Conservation (phyloP, 2,888 invertebrate species). For the Cheilosia impressa region DNA sequence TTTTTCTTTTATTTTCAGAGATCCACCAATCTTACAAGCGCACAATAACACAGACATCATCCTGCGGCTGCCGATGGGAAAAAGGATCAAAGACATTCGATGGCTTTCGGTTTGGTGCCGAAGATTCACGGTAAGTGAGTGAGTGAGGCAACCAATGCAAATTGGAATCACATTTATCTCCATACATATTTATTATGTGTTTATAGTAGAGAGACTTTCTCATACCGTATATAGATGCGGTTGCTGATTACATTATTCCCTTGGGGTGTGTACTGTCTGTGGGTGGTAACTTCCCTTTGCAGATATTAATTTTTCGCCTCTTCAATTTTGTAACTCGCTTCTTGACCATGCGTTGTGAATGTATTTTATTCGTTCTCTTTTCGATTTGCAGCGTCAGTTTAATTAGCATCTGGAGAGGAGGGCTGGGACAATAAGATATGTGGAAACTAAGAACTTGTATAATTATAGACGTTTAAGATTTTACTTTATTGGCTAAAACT, state of each 20-base stretch:
- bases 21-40: slow-evolving; percentile 90
- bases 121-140: slow-evolving; percentile 93
- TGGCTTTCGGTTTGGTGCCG: slow-evolving; percentile 97
- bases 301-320: slow-evolving; percentile 27
- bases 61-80: slow-evolving; percentile 92
- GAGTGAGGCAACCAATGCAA: slow-evolving; percentile 41
- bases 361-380: not conserved
- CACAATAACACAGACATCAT: slow-evolving; percentile 92
- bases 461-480: no score
- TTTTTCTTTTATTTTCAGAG: slow-evolving; percentile 85
- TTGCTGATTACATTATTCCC: slow-evolving; percentile 42
- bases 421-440: no score
- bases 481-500: no score
- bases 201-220: not conserved
- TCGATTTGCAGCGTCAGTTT: not conserved
- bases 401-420: no score
- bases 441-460: no score
- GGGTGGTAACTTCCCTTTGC: not conserved
- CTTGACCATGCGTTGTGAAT: slow-evolving; percentile 28
- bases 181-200: not conserved
- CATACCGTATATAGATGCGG: no score
- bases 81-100: slow-evolving; percentile 93
- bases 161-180: slow-evolving; percentile 30
- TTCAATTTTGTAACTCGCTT: slow-evolving; percentile 60
- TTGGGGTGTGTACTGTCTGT: not conserved